Percentiles rank a stretch among this genome's conserved stretches.
Conservation (phyloP, 35 echinoderm and acorn worm species). For the Heliocidaris erythrogramma region DNA sequence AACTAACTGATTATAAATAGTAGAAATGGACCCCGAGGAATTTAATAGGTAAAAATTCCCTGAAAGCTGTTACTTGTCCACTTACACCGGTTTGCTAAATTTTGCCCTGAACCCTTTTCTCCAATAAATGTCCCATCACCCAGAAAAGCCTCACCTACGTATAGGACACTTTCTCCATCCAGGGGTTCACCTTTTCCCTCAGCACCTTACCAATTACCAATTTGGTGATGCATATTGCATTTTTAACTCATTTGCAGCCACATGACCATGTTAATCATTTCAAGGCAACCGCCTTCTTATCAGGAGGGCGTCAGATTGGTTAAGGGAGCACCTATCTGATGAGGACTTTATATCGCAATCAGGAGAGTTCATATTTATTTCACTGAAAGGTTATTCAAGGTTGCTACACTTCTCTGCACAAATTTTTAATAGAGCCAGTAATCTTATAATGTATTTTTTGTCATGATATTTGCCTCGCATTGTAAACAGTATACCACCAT, state of each 20-base stretch:
- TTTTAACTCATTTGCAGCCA: constrained; percentile 10
- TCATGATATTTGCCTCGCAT: background rate
- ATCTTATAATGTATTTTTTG: background rate
- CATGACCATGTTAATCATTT: background rate
- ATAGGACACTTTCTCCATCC: background rate
- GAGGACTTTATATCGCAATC: constrained; percentile 2
- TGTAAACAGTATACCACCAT: background rate
- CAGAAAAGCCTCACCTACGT: background rate
- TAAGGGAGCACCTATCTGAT: background rate
- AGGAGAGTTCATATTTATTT: background rate
- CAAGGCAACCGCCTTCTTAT: background rate
- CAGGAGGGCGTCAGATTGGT: background rate
- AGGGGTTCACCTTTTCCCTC: background rate
- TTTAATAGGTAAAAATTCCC: too few species aligned
- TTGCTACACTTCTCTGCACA: background rate
- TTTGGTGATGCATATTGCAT: background rate
- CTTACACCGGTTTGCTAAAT: too few species aligned
- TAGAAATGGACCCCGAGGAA: too few species aligned
- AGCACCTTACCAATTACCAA: background rate
- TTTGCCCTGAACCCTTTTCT: too few species aligned
- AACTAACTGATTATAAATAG: too few species aligned
- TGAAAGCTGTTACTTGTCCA: too few species aligned
- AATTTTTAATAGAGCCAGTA: background rate
- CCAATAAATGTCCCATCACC: too few species aligned
- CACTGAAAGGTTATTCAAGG: background rate